Percentiles rank a stretch among this genome's conserved stretches.
Evolutionary conservation across 1,140 invertebrate genomes (phyloP).

Genomic region (Apis dorsata): DNA sequence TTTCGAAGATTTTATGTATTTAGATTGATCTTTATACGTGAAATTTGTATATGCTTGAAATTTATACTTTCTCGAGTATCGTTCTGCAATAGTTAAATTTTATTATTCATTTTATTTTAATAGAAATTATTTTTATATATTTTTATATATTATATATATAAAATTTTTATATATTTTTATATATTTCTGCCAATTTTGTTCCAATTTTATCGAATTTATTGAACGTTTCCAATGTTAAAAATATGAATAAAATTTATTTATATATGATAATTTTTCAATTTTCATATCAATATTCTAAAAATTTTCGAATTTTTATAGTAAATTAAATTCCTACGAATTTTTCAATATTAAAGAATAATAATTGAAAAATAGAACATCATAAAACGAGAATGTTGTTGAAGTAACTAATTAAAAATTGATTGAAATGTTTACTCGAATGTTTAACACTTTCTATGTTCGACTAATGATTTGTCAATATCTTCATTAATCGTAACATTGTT

Average conservation of each 20-base stretch:
- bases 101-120: too few species aligned
- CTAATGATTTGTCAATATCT: slow-evolving; percentile 63
- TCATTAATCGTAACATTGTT: slow-evolving; percentile 66
- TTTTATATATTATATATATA: too few species aligned
- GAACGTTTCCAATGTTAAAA: too few species aligned
- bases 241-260: too few species aligned
- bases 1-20: neutral
- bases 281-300: neutral
- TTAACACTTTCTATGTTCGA: slow-evolving; percentile 58
- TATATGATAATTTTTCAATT: too few species aligned
- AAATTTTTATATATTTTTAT: too few species aligned
- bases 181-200: too few species aligned
- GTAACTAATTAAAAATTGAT: slow-evolving; percentile 66
- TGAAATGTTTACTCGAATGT: slow-evolving; percentile 43
- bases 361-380: neutral
- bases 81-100: neutral
- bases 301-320: too few species aligned
- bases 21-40: neutral
- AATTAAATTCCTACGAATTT: neutral
- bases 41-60: neutral
- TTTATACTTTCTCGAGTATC: neutral
- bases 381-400: slow-evolving; percentile 44
- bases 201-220: too few species aligned
- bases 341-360: neutral
- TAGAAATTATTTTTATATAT: too few species aligned